Evolutionary conservation across 2,888 invertebrate genomes (phyloP), one percentile per base, ranked within the genome.

Genomic region (Heteropelma amictum): DNA sequence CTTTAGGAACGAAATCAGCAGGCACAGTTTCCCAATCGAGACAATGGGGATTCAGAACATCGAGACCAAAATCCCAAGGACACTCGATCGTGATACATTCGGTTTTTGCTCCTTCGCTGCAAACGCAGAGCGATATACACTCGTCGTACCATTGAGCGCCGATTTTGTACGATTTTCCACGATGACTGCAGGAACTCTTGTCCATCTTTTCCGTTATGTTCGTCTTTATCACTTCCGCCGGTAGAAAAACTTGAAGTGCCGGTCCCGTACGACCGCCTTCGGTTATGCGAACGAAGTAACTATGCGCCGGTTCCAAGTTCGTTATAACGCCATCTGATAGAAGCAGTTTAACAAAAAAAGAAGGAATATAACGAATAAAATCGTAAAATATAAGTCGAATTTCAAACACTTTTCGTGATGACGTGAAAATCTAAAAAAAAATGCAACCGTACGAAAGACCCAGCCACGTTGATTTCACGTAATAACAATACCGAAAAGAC

Each of bases 21-120:
- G 96, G 96, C 19, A 93, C 93, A 0, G 95, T 94, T 73, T 96
- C 96, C 97, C 97, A 97, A 78, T 94, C 93, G 6, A 97, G 90
- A 84, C 97, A 97, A 73, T 94, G 93, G 0, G 96, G 94, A 83
- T 96, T 95, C 49, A 96, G 89, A 5, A 96, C 93, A 84, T 97
- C 96, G n/a, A 96, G 90, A 0, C 96, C 96, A 75, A 95, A 96
- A 81, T 94, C 94, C 0, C 95, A 94, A 77, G 97, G 93, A 82
- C 97, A 97, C 77, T 95, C 93, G 23, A 97, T 91, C 45, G 94
- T 93, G 0, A 94, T 93, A 84, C 97, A 97, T 78, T 95, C 94
- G 0, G 92, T 26, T 83, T 89, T 79, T 80, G 93, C 94, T 0
- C 91, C 90, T 1, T 92, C 92, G 1, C 92, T 92, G 85, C 97